Percentiles rank a stretch among this genome's conserved stretches.
These are phyloP conservation scores for Schrankia costaestrigalis DNA, from an alignment of 2,888 invertebrate species.

Conservation along the genomic window DNA sequence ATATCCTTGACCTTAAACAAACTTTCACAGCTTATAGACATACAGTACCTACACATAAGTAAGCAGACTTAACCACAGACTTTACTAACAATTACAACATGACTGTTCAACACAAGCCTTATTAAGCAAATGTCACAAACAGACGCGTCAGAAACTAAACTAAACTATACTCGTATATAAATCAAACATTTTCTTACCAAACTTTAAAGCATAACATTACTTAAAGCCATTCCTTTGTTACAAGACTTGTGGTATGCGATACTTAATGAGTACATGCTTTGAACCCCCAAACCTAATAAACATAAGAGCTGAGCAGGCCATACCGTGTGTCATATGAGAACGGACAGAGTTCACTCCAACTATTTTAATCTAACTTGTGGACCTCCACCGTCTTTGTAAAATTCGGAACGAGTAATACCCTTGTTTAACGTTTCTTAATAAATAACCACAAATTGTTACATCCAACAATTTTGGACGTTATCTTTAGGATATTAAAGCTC, in stretches of 20 bases:
- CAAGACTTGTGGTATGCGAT: conserved; percentile 1
- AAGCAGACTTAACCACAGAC: too few species aligned
- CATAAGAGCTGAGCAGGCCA: conserved; percentile 20
- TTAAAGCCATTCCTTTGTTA: conserved; percentile 9
- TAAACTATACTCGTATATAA: too few species aligned
- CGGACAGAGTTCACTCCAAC: conserved; percentile 45
- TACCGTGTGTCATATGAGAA: conserved; percentile 40
- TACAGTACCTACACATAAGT: too few species aligned
- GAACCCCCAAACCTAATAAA: conserved; percentile 29
- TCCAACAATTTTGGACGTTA: conserved; percentile 18
- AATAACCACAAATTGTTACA: conserved; percentile 39
- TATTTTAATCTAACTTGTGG: conserved; percentile 68
- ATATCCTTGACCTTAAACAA: too few species aligned
- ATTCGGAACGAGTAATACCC: conserved; percentile 45
- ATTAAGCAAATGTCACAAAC: too few species aligned
- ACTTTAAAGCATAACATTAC: too few species aligned
- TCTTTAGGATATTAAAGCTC: conserved; percentile 4
- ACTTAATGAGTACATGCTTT: conserved; percentile 11
- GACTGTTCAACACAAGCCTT: too few species aligned
- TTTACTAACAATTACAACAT: too few species aligned
- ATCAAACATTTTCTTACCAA: too few species aligned
- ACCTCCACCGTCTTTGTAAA: conserved; percentile 50
- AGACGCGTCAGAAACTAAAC: too few species aligned
- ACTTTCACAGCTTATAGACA: too few species aligned
- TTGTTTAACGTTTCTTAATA: conserved; percentile 62